A percentile compares a stretch with the other conserved stretches of the same genome.
phyloP scores from a whole-genome alignment of 2,888 invertebrate genomes.

The Ecliptopera silaceata region DNA sequence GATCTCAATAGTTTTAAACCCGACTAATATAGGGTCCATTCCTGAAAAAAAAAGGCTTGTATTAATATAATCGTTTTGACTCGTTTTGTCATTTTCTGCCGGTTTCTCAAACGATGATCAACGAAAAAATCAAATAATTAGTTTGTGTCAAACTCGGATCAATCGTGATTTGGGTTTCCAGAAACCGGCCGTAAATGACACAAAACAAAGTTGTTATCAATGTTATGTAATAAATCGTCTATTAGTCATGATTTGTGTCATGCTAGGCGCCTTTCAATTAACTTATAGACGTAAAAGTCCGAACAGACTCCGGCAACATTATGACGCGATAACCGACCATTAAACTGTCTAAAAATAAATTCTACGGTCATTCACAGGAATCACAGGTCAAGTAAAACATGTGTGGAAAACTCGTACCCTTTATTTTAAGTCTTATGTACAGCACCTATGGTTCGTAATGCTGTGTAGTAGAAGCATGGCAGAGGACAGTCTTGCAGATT shows the following conservation, averaged over 20 bases:
- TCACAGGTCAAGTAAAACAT: slow-evolving; percentile 37
- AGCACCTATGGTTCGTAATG: slow-evolving; percentile 15
- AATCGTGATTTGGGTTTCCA: slow-evolving; percentile 63
- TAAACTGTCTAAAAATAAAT: slow-evolving; percentile 41
- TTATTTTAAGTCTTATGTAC: slow-evolving; percentile 13
- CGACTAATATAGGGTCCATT: no score
- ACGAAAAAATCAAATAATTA: no score
- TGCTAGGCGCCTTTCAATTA: slow-evolving; percentile 42
- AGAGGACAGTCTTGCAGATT: slow-evolving; percentile 24
- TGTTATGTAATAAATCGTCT: slow-evolving; percentile 44
- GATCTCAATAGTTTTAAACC: no score
- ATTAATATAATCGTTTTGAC: no score
- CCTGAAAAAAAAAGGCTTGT: no score
- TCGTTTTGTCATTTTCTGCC: no score
- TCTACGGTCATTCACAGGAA: slow-evolving; percentile 41
- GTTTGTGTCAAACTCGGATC: no score
- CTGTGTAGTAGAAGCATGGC: not conserved
- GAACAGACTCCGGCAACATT: slow-evolving; percentile 30
- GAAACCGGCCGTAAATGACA: slow-evolving; percentile 46
- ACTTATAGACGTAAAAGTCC: slow-evolving; percentile 31
- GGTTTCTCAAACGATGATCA: no score
- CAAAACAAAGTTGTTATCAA: slow-evolving; percentile 59
- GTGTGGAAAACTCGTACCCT: slow-evolving; percentile 18
- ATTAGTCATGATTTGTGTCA: slow-evolving; percentile 43
- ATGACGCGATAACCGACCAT: slow-evolving; percentile 38